A percentile compares a stretch with the other conserved stretches of the same genome.
Conservation (phyloP, 1,140 invertebrate species). For the Micrasema minimum region DNA sequence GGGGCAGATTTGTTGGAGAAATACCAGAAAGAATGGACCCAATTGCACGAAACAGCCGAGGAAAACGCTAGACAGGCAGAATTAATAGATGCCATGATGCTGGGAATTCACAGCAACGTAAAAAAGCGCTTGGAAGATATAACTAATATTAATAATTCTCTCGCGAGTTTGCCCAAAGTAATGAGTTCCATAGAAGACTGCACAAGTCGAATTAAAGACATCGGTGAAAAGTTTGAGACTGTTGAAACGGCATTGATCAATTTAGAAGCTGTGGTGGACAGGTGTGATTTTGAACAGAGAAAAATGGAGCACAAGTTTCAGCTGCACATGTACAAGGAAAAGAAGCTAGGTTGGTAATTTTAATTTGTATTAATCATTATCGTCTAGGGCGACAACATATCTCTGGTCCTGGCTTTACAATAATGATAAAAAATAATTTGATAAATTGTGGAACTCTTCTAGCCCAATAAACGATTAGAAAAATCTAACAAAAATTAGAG, state of each 20-base stretch:
- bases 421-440: neutral
- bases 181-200: conserved; percentile 41
- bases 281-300: conserved; percentile 40
- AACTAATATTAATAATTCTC: conserved; percentile 33
- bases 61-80: conserved; percentile 42
- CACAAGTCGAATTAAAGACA: conserved; percentile 12
- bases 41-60: conserved; percentile 46
- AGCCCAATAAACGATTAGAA: too few relatives aligned
- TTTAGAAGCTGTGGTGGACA: conserved; percentile 44
- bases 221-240: conserved; percentile 28
- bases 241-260: conserved; percentile 42
- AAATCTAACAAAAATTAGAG: too few relatives aligned
- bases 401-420: neutral
- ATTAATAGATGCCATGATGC: conserved; percentile 40
- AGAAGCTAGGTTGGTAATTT: conserved; percentile 36
- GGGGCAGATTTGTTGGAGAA: conserved; percentile 44
- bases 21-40: conserved; percentile 47
- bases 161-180: conserved; percentile 39
- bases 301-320: conserved; percentile 49
- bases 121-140: conserved; percentile 39
- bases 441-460: too few relatives aligned
- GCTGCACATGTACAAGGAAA: conserved; percentile 50
- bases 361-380: neutral
- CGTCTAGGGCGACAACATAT: neutral
- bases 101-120: conserved; percentile 36